These are phyloP conservation scores for Erpobdella octoculata DNA, from an alignment of 2,888 invertebrate species.

Conservation along the genomic window DNA sequence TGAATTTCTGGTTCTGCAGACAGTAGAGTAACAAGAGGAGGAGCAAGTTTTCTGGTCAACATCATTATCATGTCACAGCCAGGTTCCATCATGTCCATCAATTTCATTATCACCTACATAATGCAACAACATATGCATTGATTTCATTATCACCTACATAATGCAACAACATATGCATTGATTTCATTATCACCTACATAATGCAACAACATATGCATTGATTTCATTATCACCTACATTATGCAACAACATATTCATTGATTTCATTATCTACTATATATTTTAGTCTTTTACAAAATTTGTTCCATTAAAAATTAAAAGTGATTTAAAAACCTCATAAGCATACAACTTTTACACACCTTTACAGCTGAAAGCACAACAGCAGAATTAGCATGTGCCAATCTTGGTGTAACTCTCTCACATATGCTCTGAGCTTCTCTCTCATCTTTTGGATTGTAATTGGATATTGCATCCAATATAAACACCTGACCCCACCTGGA, in stretches of 20 bases:
- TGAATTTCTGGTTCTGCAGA: slow-evolving; percentile 98
- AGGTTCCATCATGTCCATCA: slow-evolving; percentile 89
- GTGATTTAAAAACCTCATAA: too few relatives aligned
- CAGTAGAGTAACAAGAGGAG: slow-evolving; percentile 89
- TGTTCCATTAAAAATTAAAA: too few relatives aligned
- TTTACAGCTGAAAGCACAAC: slow-evolving; percentile 97
- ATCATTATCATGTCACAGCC: slow-evolving; percentile 88
- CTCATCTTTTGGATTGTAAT: slow-evolving; percentile 92
- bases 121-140: neutral
- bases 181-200: too few relatives aligned
- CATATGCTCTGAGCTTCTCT: slow-evolving; percentile 78
- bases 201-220: too few relatives aligned
- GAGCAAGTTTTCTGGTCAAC: slow-evolving; percentile 89
- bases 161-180: too few relatives aligned
- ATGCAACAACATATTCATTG: too few relatives aligned
- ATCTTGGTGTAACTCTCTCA: slow-evolving; percentile 41
- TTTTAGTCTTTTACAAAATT: too few relatives aligned
- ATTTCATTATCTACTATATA: too few relatives aligned
- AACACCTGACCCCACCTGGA: slow-evolving; percentile 68
- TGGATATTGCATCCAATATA: slow-evolving; percentile 90
- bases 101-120: slow-evolving; percentile 81
- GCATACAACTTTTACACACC: slow-evolving; percentile 56
- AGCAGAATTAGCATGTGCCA: slow-evolving; percentile 98
- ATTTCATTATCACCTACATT: too few relatives aligned
- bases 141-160: neutral